These are phyloP conservation scores for Megalopta genalis DNA, from an alignment of 1,140 invertebrate species.

Conservation along the genomic window DNA sequence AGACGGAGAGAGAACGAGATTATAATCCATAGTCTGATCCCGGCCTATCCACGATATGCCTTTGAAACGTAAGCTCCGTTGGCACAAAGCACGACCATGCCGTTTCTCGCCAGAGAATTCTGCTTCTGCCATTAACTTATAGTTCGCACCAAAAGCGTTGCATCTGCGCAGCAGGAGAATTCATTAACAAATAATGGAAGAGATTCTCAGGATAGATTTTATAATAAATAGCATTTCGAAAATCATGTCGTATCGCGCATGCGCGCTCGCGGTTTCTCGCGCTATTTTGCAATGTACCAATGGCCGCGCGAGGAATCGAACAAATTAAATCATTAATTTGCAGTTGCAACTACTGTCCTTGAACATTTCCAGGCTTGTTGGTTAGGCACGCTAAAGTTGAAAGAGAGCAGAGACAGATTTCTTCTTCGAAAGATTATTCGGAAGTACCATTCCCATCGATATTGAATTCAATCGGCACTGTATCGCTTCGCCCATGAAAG, in stretches of 20 bases:
- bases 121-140: not conserved
- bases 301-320: not conserved
- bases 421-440: no score
- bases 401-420: no score
- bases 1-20: constrained; percentile 26
- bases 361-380: no score
- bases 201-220: no score
- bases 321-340: no score
- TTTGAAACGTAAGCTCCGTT: constrained; percentile 16
- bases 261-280: no score
- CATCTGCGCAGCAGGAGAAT: no score
- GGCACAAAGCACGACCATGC: not conserved
- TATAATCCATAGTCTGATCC: constrained; percentile 54
- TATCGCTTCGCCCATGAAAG: not conserved
- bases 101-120: not conserved
- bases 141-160: not conserved
- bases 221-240: not conserved
- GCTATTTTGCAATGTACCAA: not conserved
- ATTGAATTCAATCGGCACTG: not conserved
- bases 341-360: no score
- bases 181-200: no score
- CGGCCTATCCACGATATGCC: constrained; percentile 7
- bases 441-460: no score
- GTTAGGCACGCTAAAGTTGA: no score
- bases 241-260: not conserved